Percentiles rank a stretch among this genome's conserved stretches.
Evolutionary conservation across 2,888 invertebrate species (phyloP).

Genomic region (Periphyllus acericola): DNA sequence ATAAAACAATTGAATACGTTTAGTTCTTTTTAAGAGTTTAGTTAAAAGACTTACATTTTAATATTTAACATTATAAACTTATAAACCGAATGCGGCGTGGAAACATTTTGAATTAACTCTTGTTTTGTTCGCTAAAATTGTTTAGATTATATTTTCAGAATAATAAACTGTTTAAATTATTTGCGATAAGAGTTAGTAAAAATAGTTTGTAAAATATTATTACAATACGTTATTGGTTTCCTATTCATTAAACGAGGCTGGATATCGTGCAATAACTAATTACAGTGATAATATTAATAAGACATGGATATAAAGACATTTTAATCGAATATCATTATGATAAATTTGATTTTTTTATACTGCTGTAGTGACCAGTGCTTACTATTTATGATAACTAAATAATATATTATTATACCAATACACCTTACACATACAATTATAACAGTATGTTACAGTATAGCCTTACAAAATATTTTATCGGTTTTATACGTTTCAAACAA

Average conservation of each 20-base stretch:
- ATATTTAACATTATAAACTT: neutral
- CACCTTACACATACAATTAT: no score
- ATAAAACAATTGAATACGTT: neutral
- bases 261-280: no score
- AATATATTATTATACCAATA: no score
- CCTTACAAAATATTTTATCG: neutral
- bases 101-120: neutral
- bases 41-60: neutral
- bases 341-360: no score
- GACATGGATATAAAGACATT: no score
- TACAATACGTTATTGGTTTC: no score
- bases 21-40: neutral
- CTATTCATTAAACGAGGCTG: no score
- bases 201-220: neutral
- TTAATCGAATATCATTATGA: no score
- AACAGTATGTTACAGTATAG: neutral
- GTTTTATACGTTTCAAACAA: neutral
- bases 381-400: no score
- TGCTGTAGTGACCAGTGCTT: no score
- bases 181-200: neutral
- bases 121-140: neutral
- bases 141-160: neutral
- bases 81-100: neutral
- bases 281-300: no score
- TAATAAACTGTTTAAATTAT: neutral